Conservation (phyloP, 92 coral and sea anemone species). For the Porites rus region DNA sequence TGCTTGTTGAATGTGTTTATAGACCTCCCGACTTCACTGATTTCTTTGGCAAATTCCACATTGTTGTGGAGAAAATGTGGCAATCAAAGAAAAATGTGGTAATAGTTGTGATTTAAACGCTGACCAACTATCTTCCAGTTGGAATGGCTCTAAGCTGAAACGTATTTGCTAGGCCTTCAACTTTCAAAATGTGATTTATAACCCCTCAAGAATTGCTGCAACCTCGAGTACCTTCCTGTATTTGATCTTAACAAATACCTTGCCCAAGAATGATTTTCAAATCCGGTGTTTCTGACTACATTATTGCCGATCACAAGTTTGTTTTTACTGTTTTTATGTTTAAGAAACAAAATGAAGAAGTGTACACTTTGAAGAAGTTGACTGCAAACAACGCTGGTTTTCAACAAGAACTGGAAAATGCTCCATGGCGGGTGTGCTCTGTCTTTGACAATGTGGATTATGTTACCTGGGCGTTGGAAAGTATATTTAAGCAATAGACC, state of each 20-base stretch:
- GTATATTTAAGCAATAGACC: not conserved
- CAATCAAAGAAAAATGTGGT: not conserved
- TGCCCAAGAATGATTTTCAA: not conserved
- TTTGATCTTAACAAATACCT: not conserved
- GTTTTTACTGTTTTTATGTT: constrained; percentile 28
- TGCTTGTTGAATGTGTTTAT: constrained; percentile 20
- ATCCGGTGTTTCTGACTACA: constrained; percentile 24
- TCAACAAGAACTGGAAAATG: constrained; percentile 19
- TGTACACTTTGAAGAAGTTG: constrained; percentile 14
- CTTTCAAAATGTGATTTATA: too few relatives aligned
- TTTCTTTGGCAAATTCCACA: constrained; percentile 16
- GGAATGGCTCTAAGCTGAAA: constrained; percentile 5
- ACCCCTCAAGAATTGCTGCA: too few relatives aligned
- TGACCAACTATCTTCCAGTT: constrained; percentile 10
- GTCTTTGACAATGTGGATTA: not conserved
- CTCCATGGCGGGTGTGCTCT: constrained; percentile 34
- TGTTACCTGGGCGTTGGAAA: constrained; percentile 39
- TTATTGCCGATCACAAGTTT: constrained; percentile 49
- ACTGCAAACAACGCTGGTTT: not conserved
- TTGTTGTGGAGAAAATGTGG: not conserved
- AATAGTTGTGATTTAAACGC: not conserved
- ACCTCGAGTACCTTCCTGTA: too few relatives aligned
- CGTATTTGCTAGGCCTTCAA: not conserved
- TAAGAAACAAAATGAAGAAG: constrained; percentile 13
- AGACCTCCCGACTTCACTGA: constrained; percentile 24